Conservation (phyloP, 2,888 invertebrate genomes). For the Clusia tigrina region DNA sequence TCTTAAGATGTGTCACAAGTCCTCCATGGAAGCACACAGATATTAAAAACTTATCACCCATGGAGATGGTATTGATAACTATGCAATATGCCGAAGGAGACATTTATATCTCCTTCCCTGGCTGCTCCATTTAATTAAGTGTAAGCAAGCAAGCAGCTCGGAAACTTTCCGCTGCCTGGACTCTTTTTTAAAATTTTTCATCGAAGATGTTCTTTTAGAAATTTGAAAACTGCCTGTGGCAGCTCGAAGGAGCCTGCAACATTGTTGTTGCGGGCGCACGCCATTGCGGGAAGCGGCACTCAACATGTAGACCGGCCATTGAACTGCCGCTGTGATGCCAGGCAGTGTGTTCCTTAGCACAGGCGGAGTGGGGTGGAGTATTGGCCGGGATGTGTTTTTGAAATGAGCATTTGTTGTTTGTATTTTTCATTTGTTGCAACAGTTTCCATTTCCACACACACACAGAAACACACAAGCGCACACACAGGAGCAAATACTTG, state of each 20-base stretch:
- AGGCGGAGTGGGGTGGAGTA: constrained; percentile 33
- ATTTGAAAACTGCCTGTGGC: constrained; percentile 8
- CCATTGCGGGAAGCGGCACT: not conserved
- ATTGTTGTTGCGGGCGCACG: too few relatives aligned
- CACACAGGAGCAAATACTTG: not conserved
- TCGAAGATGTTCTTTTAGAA: constrained; percentile 3
- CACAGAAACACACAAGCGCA: constrained; percentile 5
- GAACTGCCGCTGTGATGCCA: constrained; percentile 34
- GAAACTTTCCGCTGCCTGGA: not conserved
- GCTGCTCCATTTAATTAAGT: too few relatives aligned
- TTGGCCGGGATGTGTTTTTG: constrained; percentile 38
- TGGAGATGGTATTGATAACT: too few relatives aligned
- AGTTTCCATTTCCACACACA: not conserved
- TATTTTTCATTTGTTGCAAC: constrained; percentile 26
- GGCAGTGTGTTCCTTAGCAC: constrained; percentile 4
- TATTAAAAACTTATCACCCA: too few relatives aligned
- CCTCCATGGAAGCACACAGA: too few relatives aligned
- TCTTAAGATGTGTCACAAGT: too few relatives aligned
- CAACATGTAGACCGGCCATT: constrained; percentile 43
- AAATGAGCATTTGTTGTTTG: constrained; percentile 19
- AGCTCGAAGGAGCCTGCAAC: not conserved
- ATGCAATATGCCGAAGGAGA: too few relatives aligned
- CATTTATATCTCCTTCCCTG: too few relatives aligned
- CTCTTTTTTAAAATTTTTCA: not conserved
- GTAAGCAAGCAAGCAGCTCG: too few relatives aligned